phyloP scores from a whole-genome alignment of 1,140 invertebrate species.

The Colletes gigas region DNA sequence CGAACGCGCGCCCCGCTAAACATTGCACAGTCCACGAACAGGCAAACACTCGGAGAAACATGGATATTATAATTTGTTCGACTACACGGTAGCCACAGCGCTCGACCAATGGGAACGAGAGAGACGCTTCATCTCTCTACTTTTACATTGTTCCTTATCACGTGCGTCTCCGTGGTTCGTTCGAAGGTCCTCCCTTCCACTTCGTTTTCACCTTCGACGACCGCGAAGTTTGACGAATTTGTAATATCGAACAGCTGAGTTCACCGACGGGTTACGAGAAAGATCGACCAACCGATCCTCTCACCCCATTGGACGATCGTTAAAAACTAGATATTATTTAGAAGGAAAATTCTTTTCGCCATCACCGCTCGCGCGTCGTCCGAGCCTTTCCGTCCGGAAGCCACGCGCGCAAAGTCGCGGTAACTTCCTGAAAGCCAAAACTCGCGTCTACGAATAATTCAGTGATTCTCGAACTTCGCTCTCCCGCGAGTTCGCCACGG shows the following conservation, averaged over 20 bases:
- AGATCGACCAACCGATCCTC: constrained; percentile 63
- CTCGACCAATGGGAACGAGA: constrained; percentile 69
- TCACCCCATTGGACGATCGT: constrained; percentile 66
- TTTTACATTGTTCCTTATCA: constrained; percentile 48
- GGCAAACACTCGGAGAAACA: constrained; percentile 38
- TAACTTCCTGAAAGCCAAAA: neutral
- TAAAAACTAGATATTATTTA: constrained; percentile 62
- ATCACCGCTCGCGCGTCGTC: too few relatives aligned
- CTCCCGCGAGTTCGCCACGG: too few relatives aligned
- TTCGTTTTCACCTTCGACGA: constrained; percentile 41
- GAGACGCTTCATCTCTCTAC: constrained; percentile 57
- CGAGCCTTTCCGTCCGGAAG: neutral
- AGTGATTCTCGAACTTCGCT: too few relatives aligned
- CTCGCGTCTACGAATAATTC: too few relatives aligned
- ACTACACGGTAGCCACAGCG: constrained; percentile 69
- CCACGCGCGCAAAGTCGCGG: neutral
- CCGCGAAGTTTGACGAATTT: constrained; percentile 54
- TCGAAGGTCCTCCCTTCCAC: constrained; percentile 38
- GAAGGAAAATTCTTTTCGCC: constrained; percentile 43
- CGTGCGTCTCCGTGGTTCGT: constrained; percentile 51
- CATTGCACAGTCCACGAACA: too few relatives aligned
- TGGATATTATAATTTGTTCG: constrained; percentile 54
- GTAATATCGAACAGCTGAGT: constrained; percentile 68
- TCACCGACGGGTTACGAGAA: constrained; percentile 61
- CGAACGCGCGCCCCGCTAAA: too few relatives aligned